Conservation (phyloP, 2,797 vertebrate genomes). For the Pangasius sanitwongsei region DNA sequence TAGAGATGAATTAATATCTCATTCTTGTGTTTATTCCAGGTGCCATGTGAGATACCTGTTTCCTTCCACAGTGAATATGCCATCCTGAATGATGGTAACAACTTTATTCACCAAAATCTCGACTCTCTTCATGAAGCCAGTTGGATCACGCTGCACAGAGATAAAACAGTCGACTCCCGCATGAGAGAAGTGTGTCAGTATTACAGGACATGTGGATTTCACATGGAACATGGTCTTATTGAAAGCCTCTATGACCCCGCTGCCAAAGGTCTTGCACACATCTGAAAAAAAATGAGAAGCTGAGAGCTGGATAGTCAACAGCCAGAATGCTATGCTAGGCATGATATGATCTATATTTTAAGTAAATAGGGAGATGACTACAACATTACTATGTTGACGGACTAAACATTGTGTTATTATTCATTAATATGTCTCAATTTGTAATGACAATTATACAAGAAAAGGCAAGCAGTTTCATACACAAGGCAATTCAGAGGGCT, state of each 20-base stretch:
- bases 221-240: constrained; percentile 65
- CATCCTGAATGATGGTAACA: constrained; percentile 65
- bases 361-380: not conserved
- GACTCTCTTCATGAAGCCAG: constrained; percentile 66
- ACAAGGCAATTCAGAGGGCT: too few relatives aligned
- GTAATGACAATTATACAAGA: not conserved
- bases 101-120: constrained; percentile 75
- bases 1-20: not conserved
- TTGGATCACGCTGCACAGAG: constrained; percentile 60
- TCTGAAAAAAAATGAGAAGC: constrained; percentile 59
- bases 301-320: not conserved
- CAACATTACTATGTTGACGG: not conserved
- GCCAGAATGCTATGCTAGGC: not conserved
- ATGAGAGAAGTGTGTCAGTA: constrained; percentile 73
- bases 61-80: constrained; percentile 68
- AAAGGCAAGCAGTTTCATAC: too few relatives aligned
- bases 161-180: constrained; percentile 74
- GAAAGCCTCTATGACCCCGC: constrained; percentile 71
- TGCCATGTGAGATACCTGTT: constrained; percentile 63
- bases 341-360: not conserved
- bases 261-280: constrained; percentile 74
- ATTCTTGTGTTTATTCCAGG: not conserved
- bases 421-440: not conserved
- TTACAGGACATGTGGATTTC: constrained; percentile 70
- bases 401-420: not conserved